Evolutionary conservation across 2,797 vertebrate species (phyloP).

Genomic region (Psittacula derbiana): DNA sequence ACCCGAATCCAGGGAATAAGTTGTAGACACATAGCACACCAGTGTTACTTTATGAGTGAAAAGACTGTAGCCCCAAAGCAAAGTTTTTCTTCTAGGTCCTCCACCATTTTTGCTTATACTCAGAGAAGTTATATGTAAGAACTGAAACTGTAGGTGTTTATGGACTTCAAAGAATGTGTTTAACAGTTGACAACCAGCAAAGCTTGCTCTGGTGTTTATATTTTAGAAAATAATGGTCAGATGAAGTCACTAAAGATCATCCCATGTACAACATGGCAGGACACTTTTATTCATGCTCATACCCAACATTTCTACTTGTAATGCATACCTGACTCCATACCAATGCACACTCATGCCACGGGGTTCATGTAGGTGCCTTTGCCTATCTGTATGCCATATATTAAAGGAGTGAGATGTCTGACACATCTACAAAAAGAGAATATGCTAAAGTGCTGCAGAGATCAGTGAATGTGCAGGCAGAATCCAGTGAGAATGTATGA

Average conservation of each 20-base stretch:
- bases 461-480: background rate
- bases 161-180: background rate
- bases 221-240: background rate
- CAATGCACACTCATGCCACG: background rate
- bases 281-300: background rate
- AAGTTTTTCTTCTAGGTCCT: background rate
- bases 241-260: background rate
- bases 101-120: background rate
- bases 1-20: background rate
- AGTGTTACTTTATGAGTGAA: background rate
- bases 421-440: background rate
- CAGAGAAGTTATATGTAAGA: background rate
- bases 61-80: background rate
- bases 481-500: background rate
- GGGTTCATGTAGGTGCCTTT: background rate
- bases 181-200: background rate
- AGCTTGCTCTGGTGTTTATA: background rate
- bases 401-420: background rate
- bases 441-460: background rate
- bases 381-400: background rate
- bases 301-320: background rate
- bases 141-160: rapidly evolving
- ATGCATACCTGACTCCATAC: background rate
- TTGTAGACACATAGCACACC: background rate
- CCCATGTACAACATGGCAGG: background rate